Evolutionary conservation across 2,113 vertebrate species (phyloP), one percentile per base, ranked within the genome.

Genomic region (Sylvietta virens): DNA sequence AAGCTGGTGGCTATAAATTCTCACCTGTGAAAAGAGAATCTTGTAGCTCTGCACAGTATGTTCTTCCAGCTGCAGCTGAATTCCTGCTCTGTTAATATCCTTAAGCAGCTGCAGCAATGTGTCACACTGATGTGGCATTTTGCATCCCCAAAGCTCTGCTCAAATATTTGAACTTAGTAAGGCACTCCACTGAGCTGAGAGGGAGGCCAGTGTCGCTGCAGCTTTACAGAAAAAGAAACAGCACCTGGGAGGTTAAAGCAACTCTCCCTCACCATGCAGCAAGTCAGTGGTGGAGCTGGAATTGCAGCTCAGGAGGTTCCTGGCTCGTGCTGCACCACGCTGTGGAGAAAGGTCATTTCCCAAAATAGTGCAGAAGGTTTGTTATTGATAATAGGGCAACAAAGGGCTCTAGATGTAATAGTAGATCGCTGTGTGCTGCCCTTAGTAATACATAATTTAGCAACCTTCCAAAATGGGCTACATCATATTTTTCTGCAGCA

Each of bases 271-370:
- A 15, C 57, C 60, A 10, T 7, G 1, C 44, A 78, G 78, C 51
- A 62, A 84, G 93, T 90, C 79, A 45, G 2, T 71, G 58, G 64
- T 61, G 73, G 76, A 93, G 90, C 90, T 96, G 90, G 92, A 94
- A 88, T 96, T 94, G 81, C 90, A 93, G 80, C 64, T 90, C 11
- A 1, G 82, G 88, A 94, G 88, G 79, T 86, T 96, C 71, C 81
- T 90, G 95, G 88, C 95, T 94, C 3, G 0, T 62, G 51, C 85
- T 81, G 6, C n/a, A 40, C 80, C 82, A 76, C 10, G 2, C 88
- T 92, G 56, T 76, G 76, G 83, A 79, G 80, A 96, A 96, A 97
- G 93, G 95, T 97, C 95, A 90, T 84, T 93, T 95, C 96, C 79
- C 86, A 92, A 93, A 96, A 97, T 96, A 96, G 90, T 60, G 40